Percentiles rank a stretch among this genome's conserved stretches.
These are phyloP conservation scores for Patella pellucida DNA, from an alignment of 2,888 invertebrate species.

Conservation along the genomic window DNA sequence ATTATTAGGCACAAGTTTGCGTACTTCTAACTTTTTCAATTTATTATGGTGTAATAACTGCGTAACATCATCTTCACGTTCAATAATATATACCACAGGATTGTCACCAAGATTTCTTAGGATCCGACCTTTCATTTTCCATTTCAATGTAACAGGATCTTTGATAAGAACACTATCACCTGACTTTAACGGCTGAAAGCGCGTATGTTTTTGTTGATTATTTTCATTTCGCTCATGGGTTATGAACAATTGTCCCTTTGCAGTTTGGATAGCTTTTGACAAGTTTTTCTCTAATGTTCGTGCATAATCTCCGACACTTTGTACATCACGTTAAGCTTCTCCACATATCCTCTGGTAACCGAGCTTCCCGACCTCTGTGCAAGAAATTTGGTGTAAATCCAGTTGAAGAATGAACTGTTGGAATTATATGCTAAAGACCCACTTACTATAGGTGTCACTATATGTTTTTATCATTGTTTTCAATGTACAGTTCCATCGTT, in stretches of 20 bases:
- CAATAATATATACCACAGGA: not conserved
- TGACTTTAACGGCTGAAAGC: not conserved
- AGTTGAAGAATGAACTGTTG: not conserved
- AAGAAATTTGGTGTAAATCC: constrained; percentile 8
- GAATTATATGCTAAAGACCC: constrained; percentile 9
- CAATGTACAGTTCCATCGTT: not conserved
- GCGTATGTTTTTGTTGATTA: not conserved
- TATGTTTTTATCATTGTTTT: not conserved
- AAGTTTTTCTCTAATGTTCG: not conserved
- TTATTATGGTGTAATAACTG: constrained; percentile 4
- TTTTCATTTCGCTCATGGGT: not conserved
- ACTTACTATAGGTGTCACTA: not conserved
- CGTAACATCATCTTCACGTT: not conserved
- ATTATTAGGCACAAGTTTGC: not conserved
- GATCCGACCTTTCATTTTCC: not conserved
- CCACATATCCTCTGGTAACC: not conserved
- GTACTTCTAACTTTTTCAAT: not conserved
- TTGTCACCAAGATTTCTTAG: not conserved
- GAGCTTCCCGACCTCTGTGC: not conserved
- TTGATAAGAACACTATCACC: not conserved
- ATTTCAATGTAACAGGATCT: not conserved
- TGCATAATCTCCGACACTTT: not conserved
- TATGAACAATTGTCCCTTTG: not conserved
- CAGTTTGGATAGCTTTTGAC: not conserved
- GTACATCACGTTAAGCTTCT: not conserved